Evolutionary conservation across 2,888 invertebrate genomes (phyloP).

Genomic region (Eucera pruinosa): DNA sequence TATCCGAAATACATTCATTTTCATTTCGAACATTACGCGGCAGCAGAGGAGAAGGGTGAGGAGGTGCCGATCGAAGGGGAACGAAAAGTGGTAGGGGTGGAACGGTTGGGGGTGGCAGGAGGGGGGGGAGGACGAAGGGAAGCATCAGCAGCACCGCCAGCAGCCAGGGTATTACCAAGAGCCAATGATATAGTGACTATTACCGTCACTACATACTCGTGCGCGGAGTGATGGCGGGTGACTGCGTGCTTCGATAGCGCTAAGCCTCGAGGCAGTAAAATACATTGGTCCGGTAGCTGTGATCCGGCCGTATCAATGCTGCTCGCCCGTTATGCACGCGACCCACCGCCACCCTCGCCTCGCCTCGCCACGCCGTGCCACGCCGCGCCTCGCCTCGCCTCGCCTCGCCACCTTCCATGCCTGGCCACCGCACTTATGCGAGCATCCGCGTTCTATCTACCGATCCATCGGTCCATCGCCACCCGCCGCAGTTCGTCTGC

Average conservation of each 20-base stretch:
- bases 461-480: conserved; percentile 11
- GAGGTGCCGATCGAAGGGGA: conserved; percentile 51
- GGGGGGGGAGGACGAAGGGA: conserved; percentile 58
- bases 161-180: conserved; percentile 83
- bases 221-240: conserved; percentile 84
- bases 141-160: conserved; percentile 70
- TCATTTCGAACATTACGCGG: conserved; percentile 83
- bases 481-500: background rate
- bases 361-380: too few species aligned
- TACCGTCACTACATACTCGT: conserved; percentile 84
- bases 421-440: conserved; percentile 34
- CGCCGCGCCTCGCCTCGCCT: too few species aligned
- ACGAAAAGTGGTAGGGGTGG: conserved; percentile 42
- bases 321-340: conserved; percentile 81
- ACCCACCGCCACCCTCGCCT: conserved; percentile 68
- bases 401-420: conserved; percentile 45
- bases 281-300: conserved; percentile 83
- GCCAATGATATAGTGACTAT: conserved; percentile 85
- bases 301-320: conserved; percentile 84
- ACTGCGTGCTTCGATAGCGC: conserved; percentile 84
- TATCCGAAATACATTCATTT: conserved; percentile 85
- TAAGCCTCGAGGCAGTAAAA: conserved; percentile 84
- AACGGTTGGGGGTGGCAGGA: background rate
- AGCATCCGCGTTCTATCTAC: background rate
- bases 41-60: conserved; percentile 62